Evolutionary conservation across 2,113 vertebrate species (phyloP).

Genomic region (Lampris incognitus): DNA sequence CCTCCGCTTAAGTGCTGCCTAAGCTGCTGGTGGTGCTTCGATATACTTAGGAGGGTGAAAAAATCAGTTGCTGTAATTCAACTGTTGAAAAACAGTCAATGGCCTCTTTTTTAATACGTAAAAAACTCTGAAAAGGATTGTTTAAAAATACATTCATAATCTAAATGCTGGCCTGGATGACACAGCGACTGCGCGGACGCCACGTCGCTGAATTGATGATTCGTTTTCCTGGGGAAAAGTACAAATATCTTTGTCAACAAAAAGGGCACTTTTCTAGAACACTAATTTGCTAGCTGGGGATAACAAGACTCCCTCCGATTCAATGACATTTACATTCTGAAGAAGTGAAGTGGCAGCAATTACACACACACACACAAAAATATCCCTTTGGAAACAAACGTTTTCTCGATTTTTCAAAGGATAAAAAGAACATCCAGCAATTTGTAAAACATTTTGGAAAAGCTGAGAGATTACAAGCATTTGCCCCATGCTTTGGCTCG

Average conservation of each 20-base stretch:
- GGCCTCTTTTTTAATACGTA: constrained; percentile 38
- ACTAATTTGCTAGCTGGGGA: constrained; percentile 1
- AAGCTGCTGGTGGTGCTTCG: constrained; percentile 64
- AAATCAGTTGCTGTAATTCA: constrained; percentile 38
- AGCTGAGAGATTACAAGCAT: constrained; percentile 28
- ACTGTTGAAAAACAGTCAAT: constrained; percentile 29
- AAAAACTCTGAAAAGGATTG: constrained; percentile 46
- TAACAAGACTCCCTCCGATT: too few species aligned
- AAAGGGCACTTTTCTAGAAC: constrained; percentile 71
- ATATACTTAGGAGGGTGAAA: constrained; percentile 16
- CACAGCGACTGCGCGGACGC: constrained; percentile 14
- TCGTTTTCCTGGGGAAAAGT: constrained; percentile 3
- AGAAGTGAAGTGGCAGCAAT: constrained; percentile 50
- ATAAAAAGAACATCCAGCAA: constrained; percentile 21
- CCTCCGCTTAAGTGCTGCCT: constrained; percentile 6
- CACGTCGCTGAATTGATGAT: constrained; percentile 26
- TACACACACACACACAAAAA: constrained; percentile 24
- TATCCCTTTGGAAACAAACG: constrained; percentile 30
- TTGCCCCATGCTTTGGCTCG: constrained; percentile 60
- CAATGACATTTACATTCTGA: constrained; percentile 57
- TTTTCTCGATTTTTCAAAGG: background rate
- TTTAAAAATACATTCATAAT: constrained; percentile 76
- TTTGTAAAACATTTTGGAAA: constrained; percentile 44
- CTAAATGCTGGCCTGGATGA: constrained; percentile 65
- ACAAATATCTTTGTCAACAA: constrained; percentile 55